These are phyloP conservation scores for Fringilla coelebs DNA, from an alignment of 2,797 vertebrate genomes.

Conservation along the genomic window DNA sequence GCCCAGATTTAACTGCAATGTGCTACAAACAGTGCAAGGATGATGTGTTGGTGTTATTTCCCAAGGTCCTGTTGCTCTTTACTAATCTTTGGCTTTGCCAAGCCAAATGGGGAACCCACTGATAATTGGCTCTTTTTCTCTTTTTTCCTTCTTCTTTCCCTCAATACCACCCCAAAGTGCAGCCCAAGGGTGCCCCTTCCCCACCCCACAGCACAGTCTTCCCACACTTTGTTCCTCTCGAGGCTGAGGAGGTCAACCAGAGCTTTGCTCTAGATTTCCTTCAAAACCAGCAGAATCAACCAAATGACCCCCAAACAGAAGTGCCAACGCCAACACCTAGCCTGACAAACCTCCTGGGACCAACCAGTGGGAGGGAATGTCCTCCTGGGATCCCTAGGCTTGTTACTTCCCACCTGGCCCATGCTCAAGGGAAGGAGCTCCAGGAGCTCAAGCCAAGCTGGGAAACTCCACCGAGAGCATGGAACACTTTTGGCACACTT, in stretches of 20 bases:
- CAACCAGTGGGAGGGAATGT: background rate
- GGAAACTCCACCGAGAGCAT: background rate
- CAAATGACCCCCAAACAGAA: background rate
- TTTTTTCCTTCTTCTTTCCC: background rate
- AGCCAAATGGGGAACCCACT: background rate
- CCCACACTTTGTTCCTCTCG: background rate
- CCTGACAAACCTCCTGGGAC: background rate
- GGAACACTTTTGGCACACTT: background rate
- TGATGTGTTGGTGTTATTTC: background rate
- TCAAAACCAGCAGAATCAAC: background rate
- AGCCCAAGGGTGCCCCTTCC: background rate
- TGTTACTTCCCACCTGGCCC: background rate
- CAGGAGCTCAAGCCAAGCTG: background rate
- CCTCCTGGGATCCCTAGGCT: background rate
- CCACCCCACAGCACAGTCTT: background rate
- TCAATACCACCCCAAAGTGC: accelerated
- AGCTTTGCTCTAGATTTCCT: background rate
- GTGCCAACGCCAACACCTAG: background rate
- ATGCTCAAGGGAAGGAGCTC: background rate
- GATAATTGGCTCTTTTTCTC: background rate
- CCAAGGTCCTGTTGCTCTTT: background rate
- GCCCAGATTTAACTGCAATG: background rate
- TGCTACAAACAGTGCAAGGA: background rate
- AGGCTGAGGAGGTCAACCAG: background rate
- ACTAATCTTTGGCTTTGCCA: background rate